Base-by-base conservation (phyloP, 2,113 vertebrate genomes). In the Coturnix japonica region DNA sequence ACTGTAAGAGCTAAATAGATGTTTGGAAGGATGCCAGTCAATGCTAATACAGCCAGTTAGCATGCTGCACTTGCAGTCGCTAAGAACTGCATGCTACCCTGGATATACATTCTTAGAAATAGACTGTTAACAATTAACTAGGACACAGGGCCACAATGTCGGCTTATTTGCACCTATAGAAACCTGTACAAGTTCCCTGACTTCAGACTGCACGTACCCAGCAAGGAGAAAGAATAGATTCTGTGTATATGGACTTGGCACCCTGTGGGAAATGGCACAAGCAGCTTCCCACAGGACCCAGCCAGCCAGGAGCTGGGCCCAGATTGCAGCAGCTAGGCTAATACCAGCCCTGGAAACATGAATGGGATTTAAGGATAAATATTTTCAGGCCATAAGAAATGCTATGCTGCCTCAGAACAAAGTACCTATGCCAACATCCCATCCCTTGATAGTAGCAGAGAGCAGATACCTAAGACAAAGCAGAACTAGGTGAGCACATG, bases 121-220 rank as follows among this genome's bases (percentile, higher is more conserved):
- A 33, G 51, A 25, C 69, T 95, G 94, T 94, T 91, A 96, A 94
- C 73, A 37, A 89, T 91, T 93, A 93, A 87, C 90, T 26, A 53
- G 61, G 49, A 39, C 44, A 23, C 35, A 10, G 70, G 31, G 61
- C 79, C 0, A 0, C 69, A n/a, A 43, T 1, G 0, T 25, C 41
- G 9, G 14, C 71, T 60, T 51, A 35, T 3, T 14, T 71, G 77
- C 17, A 84, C 19, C 51, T 78, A 9, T 39, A 57, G 76, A 91
- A 94, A 86, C 16, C 47, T 26, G 3, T 16, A 43, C 13, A 7
- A 57, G 30, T 66, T 85, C 56, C 76, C 35, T 11, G n/a, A 65
- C 53, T 93, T 81, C 7, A 44, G 26, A 57, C 37, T 63, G 44
- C 35, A 54, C n/a, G 43, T 13, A 26, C 35, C 82, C 28, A 57